Conservation (phyloP, 2,113 vertebrate genomes). For the Trematomus loennbergii region DNA sequence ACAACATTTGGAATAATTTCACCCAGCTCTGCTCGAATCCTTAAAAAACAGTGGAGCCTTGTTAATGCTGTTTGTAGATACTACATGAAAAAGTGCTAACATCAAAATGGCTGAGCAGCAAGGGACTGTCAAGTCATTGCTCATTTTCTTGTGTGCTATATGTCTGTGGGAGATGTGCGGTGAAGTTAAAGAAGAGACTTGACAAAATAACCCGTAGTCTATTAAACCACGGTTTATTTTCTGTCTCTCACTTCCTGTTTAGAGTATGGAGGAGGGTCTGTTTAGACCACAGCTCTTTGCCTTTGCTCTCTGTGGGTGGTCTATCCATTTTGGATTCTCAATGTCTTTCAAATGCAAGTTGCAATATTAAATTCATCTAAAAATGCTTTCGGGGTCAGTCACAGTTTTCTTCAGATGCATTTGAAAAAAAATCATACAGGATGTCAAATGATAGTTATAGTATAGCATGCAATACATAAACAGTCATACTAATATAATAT, state of each 20-base stretch:
- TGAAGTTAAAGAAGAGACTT: slow-evolving; percentile 29
- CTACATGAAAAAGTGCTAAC: slow-evolving; percentile 59
- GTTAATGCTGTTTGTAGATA: slow-evolving; percentile 57
- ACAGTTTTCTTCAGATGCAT: slow-evolving; percentile 16
- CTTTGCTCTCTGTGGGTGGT: slow-evolving; percentile 62
- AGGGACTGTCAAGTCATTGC: slow-evolving; percentile 39
- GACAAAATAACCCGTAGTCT: slow-evolving; percentile 23
- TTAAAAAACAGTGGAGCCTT: slow-evolving; percentile 14
- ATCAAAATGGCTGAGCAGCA: slow-evolving; percentile 41
- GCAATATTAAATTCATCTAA: slow-evolving; percentile 75
- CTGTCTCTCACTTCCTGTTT: slow-evolving; percentile 11
- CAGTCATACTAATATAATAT: too few species aligned
- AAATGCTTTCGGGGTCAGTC: slow-evolving; percentile 31
- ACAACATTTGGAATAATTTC: slow-evolving; percentile 17
- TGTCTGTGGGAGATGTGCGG: slow-evolving; percentile 51
- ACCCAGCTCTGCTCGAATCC: slow-evolving; percentile 13
- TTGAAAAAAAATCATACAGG: not conserved
- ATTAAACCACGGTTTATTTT: slow-evolving; percentile 31
- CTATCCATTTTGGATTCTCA: slow-evolving; percentile 55
- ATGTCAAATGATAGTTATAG: too few species aligned
- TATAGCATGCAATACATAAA: too few species aligned
- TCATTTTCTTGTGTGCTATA: slow-evolving; percentile 25
- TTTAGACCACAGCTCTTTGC: slow-evolving; percentile 50
- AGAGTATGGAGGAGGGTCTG: slow-evolving; percentile 8
- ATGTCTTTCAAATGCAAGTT: slow-evolving; percentile 72